A percentile compares a stretch with the other conserved stretches of the same genome.
Evolutionary conservation across 2,797 vertebrate genomes (phyloP).

Genomic region (Ciconia nigra): DNA sequence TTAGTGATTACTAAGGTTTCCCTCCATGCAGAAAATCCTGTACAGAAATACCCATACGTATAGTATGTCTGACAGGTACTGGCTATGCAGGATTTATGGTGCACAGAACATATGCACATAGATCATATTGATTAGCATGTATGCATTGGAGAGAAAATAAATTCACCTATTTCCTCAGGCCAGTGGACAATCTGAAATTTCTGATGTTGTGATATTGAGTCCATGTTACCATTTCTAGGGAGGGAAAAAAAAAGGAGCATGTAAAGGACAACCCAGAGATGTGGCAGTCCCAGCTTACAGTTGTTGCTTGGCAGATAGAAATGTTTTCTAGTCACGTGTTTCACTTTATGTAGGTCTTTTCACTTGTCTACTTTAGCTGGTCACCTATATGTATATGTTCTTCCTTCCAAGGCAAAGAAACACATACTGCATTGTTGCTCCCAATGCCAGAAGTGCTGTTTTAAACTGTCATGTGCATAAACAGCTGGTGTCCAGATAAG

Average conservation of each 20-base stretch:
- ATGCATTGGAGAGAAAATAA: background rate
- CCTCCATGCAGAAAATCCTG: background rate
- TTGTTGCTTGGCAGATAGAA: background rate
- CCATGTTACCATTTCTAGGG: background rate
- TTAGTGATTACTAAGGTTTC: background rate
- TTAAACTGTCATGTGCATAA: background rate
- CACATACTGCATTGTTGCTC: background rate
- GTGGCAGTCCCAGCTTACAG: background rate
- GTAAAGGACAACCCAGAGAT: background rate
- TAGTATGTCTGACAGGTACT: background rate
- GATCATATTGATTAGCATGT: background rate
- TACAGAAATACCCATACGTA: background rate
- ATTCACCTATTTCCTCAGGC: background rate
- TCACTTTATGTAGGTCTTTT: background rate
- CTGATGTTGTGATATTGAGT: background rate
- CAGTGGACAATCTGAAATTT: background rate
- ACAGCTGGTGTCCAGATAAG: conserved; percentile 27
- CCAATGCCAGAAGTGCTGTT: background rate
- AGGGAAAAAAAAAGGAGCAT: fast-evolving
- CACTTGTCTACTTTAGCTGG: background rate
- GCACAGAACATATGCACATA: background rate
- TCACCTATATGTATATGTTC: background rate
- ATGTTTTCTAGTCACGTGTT: background rate
- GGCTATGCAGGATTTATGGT: background rate
- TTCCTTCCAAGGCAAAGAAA: background rate